Evolutionary conservation across 1,140 invertebrate genomes (phyloP), one percentile per base, ranked within the genome.

Genomic region (Tetragonula clypearis): DNA sequence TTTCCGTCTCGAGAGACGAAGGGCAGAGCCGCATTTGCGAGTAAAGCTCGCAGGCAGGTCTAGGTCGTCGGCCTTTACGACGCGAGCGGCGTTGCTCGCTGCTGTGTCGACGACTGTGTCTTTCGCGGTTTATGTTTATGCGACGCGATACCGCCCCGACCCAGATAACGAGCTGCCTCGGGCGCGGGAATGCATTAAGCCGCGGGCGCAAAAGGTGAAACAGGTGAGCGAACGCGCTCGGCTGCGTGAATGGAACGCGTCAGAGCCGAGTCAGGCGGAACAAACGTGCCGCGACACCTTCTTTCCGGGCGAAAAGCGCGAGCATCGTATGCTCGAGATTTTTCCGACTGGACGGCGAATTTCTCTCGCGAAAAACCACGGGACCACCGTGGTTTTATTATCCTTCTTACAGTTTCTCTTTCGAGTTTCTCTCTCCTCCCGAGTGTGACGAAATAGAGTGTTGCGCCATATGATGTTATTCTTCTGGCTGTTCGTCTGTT

Each of bases 41-140:
- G 41, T 72, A 55, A 4, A 35, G 76, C 82, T 79, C 26, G 12
- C 3, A 71, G 82, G 82, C 68, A 71, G 76, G 68, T 82, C 56
- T 53, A 73, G 86, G 87, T 77, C 87, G 62, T 66, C 65, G 66
- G 72, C 86, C 81, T 84, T 85, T 75, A 60, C 26, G 56, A 62
- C 49, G 58, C 21, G 35, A 23, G 23, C 30, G 30, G 30, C 30
- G 30, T n/a, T 26, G 23, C 30, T 53, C 21, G 17, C n/a, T 26
- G 26, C 26, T 4, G 30, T 30, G 30, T 35, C 9, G 19, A 41
- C 66, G 82, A 85, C 77, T 56, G 84, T 81, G 84, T 81, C 62
- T 58, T 84, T 56, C 79, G 73, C 75, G 89, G 84, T 91, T 91
- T 90, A 88, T 86, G 79, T 90, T 91, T 91, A 90, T 89, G 85